These are phyloP conservation scores for Dromas ardeola DNA, from an alignment of 2,113 vertebrate genomes.

Conservation along the genomic window DNA sequence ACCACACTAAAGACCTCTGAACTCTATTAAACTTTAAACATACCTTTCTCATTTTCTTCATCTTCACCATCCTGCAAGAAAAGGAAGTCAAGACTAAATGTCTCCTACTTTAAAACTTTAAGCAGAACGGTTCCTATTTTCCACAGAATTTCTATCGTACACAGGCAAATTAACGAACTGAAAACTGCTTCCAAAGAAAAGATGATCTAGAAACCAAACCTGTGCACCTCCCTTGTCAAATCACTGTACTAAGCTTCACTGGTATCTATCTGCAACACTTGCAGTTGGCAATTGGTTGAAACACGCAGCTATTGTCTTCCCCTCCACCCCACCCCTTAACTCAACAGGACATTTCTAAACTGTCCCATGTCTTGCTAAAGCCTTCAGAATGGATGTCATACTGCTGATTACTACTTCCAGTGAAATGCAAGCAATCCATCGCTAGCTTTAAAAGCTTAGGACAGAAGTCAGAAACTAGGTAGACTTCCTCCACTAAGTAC, in stretches of 20 bases:
- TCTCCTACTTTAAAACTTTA: neutral
- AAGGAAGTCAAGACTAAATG: conserved; percentile 73
- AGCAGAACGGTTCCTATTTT: neutral
- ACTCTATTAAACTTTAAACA: conserved; percentile 78
- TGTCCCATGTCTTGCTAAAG: neutral
- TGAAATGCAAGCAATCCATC: neutral
- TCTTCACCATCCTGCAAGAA: conserved; percentile 89
- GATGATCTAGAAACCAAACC: neutral
- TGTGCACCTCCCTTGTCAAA: neutral
- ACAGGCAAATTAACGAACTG: neutral
- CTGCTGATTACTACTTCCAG: neutral
- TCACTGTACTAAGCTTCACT: neutral
- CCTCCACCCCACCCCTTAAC: neutral
- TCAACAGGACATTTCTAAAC: neutral
- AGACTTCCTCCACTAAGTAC: neutral
- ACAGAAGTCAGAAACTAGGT: neutral
- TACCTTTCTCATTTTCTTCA: conserved; percentile 95
- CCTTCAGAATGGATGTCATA: neutral
- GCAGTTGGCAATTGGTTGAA: neutral
- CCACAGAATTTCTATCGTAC: neutral
- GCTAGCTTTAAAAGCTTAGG: neutral
- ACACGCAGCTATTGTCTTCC: neutral
- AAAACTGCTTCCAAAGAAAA: neutral
- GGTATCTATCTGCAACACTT: neutral
- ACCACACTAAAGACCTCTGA: conserved; percentile 51